phyloP scores from a whole-genome alignment of 2,888 invertebrate genomes.

The Sesia bembeciformis region DNA sequence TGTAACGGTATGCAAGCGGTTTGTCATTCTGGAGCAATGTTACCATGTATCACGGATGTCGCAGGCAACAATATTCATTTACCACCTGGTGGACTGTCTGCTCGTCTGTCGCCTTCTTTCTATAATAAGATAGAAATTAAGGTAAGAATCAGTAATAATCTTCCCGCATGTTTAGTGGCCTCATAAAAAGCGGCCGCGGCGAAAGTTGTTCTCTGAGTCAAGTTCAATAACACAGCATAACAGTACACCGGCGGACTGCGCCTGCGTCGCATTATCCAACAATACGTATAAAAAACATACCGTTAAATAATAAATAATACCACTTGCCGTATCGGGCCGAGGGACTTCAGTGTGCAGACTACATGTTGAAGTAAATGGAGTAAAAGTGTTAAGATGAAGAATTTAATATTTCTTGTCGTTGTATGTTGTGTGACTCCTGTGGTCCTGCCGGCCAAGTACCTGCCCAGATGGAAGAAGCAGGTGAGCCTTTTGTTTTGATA shows the following conservation, averaged over 20 bases:
- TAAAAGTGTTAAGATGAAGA: conserved; percentile 25
- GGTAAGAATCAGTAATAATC: too few relatives aligned
- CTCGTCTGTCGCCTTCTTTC: too few relatives aligned
- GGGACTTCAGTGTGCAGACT: background rate
- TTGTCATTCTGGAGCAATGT: too few relatives aligned
- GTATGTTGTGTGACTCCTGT: conserved; percentile 34
- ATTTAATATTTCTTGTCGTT: conserved; percentile 23
- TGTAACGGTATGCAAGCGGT: too few relatives aligned
- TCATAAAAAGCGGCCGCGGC: conserved; percentile 38
- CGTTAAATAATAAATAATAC: background rate
- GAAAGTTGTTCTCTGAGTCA: conserved; percentile 57
- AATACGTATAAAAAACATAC: background rate
- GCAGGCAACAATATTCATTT: too few relatives aligned
- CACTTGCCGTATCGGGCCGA: background rate
- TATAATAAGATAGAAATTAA: too few relatives aligned
- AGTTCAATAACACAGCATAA: conserved; percentile 65
- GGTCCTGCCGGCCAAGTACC: conserved; percentile 70
- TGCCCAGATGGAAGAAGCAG: conserved; percentile 88
- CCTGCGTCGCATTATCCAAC: conserved; percentile 22
- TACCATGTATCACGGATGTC: too few relatives aligned
- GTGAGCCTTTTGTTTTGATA: conserved; percentile 33
- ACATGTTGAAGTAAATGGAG: conserved; percentile 6
- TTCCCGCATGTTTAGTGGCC: conserved; percentile 31
- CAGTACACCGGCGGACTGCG: conserved; percentile 38
- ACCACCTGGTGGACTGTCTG: too few relatives aligned